Base-by-base conservation (phyloP, 92 coral and sea anemone species). In the Epizoanthus illoricatus region DNA sequence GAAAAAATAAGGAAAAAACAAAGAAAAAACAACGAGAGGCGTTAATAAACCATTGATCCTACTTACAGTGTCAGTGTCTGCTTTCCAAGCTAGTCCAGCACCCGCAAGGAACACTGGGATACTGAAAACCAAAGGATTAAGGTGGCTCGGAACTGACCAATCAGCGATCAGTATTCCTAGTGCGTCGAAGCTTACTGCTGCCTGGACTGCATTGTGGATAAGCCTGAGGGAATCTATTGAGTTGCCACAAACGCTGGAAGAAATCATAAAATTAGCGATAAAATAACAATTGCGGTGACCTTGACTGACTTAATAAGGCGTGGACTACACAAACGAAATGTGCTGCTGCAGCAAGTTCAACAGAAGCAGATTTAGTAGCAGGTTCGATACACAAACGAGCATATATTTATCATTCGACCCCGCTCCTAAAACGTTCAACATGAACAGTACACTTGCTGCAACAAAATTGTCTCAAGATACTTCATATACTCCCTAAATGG, bases 121-220 rank as follows among this genome's bases (percentile, higher is more conserved):
- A 74, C 99, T 96, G 81, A 89, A 78, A 13, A 73, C 89, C 55
- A 90, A 55, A 9, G 99, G 99, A 80, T 94, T 93, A 81, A 96
- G 94, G 86, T 93, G 97, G 89, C 98, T 97, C 87, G 94, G 93
- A 9, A 89, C 88, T 16, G 99, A 84, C 99, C 99, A 96, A 89
- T 96, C 99, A 87, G 97, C 89, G 61, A 92, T 33, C 74, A 96
- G 94, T 60, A 93, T 76, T 42, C 99, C 99, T 63, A 96, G 88
- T 42, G 97, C 98, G 71, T 86, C 92, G 66, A 90, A 93, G 23
- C 84, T 69, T 43, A 93, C 92, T n/a, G 97, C 99, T 19, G 96
- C 76, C 76, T 96, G 96, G 3, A 91, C 98, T 5, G 99, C 99
- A 73, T 93, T 91, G 86, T 86, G 89, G 86, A 90, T 87, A 41